Evolutionary conservation across 1,140 invertebrate genomes (phyloP), one percentile per base, ranked within the genome.

Genomic region (Archivesica marissinica): DNA sequence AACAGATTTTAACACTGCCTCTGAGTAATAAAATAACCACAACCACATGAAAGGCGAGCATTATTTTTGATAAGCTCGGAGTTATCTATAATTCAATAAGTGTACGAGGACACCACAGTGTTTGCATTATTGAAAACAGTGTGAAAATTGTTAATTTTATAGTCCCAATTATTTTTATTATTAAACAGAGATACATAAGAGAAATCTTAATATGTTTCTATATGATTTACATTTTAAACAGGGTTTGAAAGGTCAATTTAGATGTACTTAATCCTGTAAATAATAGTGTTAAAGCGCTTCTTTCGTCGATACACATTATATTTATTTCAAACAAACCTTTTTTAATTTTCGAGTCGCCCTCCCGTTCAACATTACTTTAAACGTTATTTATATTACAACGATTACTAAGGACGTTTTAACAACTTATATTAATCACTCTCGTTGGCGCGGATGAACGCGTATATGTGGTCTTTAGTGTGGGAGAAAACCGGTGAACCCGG

Each of bases 31-130:
- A 56, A 54, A n/a, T n/a, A 56, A 56, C 33, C 52, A n/a, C 28
- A 28, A 56, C 74, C 74, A 76, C 74, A 76, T 76, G 74, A 76
- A 76, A 76, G 52, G 74, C 23, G 70, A 35, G 30, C 15, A 9
- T 25, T 30, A 35, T 72, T 72, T n/a, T 72, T 75, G 70, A 75
- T 50, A 76, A 59, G 74, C 74, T 50, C 28, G 4, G 1, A 52
- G 39, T 72, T 72, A 52, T 50, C 68, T 47, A 47, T 44, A n/a
- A 44, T 44, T 66, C 33, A 66, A 35, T 68, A 68, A 44, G 41
- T 68, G 64, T 44, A 15, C 15, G 41, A 0, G 23, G 44, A 6
- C 11, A 47, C 1, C 7, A 44, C 13, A 44, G 39, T 68, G n/a
- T 41, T 44, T 1, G 23, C 20, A 9, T 44, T 25, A 23, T 44